Evolutionary conservation across 2,113 vertebrate species (phyloP), one percentile per base, ranked within the genome.

Genomic region (Toxotes jaculatrix): DNA sequence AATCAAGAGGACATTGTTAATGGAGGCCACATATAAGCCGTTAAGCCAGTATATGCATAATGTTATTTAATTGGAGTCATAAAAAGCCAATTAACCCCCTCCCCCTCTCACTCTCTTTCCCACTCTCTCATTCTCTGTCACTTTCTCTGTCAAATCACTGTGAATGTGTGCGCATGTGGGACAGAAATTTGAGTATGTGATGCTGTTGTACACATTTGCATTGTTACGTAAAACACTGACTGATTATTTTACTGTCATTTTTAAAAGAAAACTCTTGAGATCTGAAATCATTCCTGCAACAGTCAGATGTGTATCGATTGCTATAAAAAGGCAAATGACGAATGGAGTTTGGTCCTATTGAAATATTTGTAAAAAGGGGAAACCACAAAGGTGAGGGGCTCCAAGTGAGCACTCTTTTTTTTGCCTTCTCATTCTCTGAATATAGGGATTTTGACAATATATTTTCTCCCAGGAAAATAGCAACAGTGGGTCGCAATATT

Each of bases 1-100:
- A 95, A 95, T 95, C 95, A 94, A 93, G 93, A 90, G 92, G 94
- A 95, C 94, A 94, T 95, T 95, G 95, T 95, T 95, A 95, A 95
- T 95, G 90, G 95, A 94, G 95, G 94, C 94, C 94, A 95, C 95
- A 93, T 95, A 94, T 94, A 94, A 94, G 93, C 93, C 91, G 94
- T 94, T 95, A 95, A 95, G 94, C 94, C 94, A 94, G 91, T 94
- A 95, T 93, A 94, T 95, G 95, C 94, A 94, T 95, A 95, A 95
- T 95, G 94, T 95, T 95, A 95, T 95, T 95, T 95, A 95, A 95
- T 95, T 95, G 95, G 93, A 95, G 93, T 95, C 94, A 95, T 95
- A 95, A 95, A 95, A 95, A 95, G 94, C 92, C 94, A 95, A 95
- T 95, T 95, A 95, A 94, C 94, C 94, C 93, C 86, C 88, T 74